Conservation (phyloP, 2,113 vertebrate genomes). For the Corynorhinus townsendii region DNA sequence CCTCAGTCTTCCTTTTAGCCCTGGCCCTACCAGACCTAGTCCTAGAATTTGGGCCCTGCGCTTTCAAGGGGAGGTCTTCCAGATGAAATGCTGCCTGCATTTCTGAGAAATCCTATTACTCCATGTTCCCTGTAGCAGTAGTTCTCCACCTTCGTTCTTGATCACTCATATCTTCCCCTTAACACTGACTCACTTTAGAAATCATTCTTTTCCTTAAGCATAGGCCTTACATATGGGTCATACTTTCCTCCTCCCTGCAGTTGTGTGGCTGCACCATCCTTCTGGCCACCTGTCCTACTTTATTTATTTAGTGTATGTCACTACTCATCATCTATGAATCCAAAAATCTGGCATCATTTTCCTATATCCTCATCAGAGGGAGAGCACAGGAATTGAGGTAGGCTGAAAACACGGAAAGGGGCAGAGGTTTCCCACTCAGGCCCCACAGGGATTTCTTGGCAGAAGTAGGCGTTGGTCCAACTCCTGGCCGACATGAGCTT, state of each 20-base stretch:
- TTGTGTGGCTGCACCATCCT: background rate
- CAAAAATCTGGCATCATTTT: background rate
- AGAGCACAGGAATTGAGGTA: background rate
- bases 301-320: background rate
- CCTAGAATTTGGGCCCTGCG: background rate
- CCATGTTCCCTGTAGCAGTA: background rate
- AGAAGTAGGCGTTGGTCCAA: background rate
- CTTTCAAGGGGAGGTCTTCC: background rate
- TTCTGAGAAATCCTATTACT: background rate
- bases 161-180: background rate
- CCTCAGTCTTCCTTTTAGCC: background rate
- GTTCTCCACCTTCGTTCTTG: background rate
- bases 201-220: background rate
- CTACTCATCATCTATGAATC: background rate
- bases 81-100: background rate
- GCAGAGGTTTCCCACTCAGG: background rate
- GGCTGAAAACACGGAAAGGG: background rate
- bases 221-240: background rate
- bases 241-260: background rate
- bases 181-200: background rate
- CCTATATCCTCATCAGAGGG: background rate
- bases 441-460: background rate
- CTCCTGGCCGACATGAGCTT: background rate
- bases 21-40: no score
- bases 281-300: background rate